phyloP scores from a whole-genome alignment of 92 coral and sea anemone genomes.

The Metridium senile region DNA sequence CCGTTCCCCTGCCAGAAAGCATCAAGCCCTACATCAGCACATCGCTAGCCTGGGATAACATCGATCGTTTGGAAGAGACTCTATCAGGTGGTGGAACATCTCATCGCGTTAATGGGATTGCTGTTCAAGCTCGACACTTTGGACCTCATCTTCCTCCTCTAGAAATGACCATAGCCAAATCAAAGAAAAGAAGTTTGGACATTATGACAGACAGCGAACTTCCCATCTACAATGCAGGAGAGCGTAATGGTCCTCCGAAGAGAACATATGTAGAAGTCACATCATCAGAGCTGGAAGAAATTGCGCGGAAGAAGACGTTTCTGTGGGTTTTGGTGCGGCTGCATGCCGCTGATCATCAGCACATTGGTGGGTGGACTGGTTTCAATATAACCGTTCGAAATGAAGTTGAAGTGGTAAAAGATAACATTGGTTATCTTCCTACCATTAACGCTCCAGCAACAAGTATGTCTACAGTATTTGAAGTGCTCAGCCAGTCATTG shows the following conservation, averaged over 20 bases:
- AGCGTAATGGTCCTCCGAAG: slow-evolving; percentile 39
- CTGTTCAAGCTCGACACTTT: slow-evolving; percentile 48
- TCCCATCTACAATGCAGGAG: slow-evolving; percentile 54
- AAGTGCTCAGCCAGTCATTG: slow-evolving; percentile 34
- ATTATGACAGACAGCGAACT: slow-evolving; percentile 4
- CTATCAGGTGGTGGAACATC: slow-evolving; percentile 65
- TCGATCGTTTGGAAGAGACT: slow-evolving; percentile 59
- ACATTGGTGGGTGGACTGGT: slow-evolving; percentile 68
- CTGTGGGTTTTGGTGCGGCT: slow-evolving; percentile 64
- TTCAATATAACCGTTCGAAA: slow-evolving; percentile 55
- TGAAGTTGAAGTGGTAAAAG: slow-evolving; percentile 40
- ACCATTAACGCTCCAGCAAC: slow-evolving; percentile 48
- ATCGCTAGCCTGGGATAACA: slow-evolving; percentile 64
- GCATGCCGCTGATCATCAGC: slow-evolving; percentile 55
- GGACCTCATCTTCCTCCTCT: slow-evolving; percentile 53
- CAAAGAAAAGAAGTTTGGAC: slow-evolving; percentile 39
- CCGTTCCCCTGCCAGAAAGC: slow-evolving; percentile 40
- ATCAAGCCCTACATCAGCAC: slow-evolving; percentile 46
- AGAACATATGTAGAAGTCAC: slow-evolving; percentile 59
- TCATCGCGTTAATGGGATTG: too few relatives aligned
- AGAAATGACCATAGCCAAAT: slow-evolving; percentile 19
- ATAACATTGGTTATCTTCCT: slow-evolving; percentile 63
- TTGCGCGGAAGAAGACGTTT: slow-evolving; percentile 49
- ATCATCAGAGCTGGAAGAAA: slow-evolving; percentile 23
- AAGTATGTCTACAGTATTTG: slow-evolving; percentile 50